Percentiles rank a stretch among this genome's conserved stretches.
Conservation (phyloP, 2,797 vertebrate genomes). For the Phataginus tetradactyla region DNA sequence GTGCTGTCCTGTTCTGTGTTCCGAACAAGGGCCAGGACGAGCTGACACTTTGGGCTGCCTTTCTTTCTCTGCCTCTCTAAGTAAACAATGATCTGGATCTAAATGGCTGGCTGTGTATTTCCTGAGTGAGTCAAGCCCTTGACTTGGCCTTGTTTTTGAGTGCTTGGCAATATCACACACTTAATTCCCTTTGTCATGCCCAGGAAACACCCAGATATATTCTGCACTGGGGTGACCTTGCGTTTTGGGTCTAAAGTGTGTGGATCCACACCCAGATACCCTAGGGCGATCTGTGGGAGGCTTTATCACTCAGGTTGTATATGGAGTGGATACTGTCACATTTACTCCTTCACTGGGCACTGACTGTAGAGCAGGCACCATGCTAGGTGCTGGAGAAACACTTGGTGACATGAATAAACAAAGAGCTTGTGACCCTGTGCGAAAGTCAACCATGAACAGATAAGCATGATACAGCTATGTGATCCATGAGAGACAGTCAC, state of each 20-base stretch:
- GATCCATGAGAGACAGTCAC: not conserved
- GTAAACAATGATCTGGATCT: too few species aligned
- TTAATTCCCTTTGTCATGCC: not conserved
- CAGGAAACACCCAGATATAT: not conserved
- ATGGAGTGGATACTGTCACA: too few species aligned
- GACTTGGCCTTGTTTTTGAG: too few species aligned
- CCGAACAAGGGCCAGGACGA: too few species aligned
- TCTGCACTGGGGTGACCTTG: not conserved
- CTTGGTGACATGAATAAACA: not conserved
- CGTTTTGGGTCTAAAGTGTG: not conserved
- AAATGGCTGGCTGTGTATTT: too few species aligned
- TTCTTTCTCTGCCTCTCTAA: too few species aligned
- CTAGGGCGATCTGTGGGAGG: not conserved
- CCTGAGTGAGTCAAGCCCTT: too few species aligned
- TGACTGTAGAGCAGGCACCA: not conserved
- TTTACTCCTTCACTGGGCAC: too few species aligned
- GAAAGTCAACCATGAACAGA: not conserved
- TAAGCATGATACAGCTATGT: not conserved
- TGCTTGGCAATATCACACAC: fast-evolving
- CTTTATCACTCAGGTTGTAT: not conserved
- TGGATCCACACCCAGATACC: not conserved
- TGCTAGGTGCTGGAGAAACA: not conserved
- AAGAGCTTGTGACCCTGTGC: not conserved
- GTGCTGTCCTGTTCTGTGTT: too few species aligned
- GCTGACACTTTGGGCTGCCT: too few species aligned